These are phyloP conservation scores for Gobio occitaniae DNA, from an alignment of 2,797 vertebrate species.

Conservation along the genomic window DNA sequence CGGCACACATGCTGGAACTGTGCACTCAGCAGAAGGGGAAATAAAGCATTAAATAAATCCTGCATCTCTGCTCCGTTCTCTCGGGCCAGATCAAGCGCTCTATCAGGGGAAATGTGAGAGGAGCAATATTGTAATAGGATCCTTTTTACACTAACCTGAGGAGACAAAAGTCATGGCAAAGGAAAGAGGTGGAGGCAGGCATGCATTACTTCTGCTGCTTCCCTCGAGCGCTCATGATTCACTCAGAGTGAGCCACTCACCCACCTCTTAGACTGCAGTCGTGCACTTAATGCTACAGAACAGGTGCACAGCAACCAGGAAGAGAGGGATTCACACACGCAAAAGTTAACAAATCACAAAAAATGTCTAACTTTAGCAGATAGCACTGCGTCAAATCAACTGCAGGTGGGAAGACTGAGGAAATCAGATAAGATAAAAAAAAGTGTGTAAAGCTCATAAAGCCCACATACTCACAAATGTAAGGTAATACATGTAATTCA, in stretches of 20 bases:
- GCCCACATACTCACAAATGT: background rate
- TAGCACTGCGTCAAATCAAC: conserved; percentile 11
- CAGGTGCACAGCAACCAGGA: conserved; percentile 37
- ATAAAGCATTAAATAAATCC: conserved; percentile 59
- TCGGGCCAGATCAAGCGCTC: conserved; percentile 42
- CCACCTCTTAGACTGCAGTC: conserved; percentile 28
- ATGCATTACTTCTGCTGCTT: conserved; percentile 27
- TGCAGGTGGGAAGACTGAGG: background rate
- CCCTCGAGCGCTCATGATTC: conserved; percentile 38
- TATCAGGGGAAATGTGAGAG: conserved; percentile 57
- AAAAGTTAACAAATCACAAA: conserved; percentile 4
- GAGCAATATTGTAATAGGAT: conserved; percentile 56
- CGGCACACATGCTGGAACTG: conserved; percentile 37
- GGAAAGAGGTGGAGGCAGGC: conserved; percentile 44
- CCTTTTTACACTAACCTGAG: conserved; percentile 55
- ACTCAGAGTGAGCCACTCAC: conserved; percentile 31
- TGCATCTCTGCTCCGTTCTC: conserved; percentile 43
- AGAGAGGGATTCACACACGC: conserved; percentile 25
- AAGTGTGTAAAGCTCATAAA: background rate
- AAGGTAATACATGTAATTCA: background rate
- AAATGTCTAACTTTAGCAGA: background rate
- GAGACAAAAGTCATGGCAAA: conserved; percentile 54
- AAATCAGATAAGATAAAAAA: background rate
- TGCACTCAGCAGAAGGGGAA: conserved; percentile 54
- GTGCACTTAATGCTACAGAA: conserved; percentile 33